phyloP scores from a whole-genome alignment of 2,888 invertebrate species.

The Nesidiocoris tenuis region DNA sequence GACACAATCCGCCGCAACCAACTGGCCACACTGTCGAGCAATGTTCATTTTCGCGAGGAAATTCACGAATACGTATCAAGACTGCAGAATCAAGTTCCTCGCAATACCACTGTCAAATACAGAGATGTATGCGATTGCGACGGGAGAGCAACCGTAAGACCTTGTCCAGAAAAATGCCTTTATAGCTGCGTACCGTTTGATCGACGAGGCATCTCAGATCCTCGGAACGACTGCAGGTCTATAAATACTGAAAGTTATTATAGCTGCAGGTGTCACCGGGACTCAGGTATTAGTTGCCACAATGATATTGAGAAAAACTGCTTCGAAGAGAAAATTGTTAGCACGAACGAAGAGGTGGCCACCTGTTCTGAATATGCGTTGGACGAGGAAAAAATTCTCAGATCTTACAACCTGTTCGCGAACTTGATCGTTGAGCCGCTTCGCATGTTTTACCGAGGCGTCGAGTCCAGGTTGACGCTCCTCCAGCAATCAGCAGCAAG shows the following conservation, averaged over 20 bases:
- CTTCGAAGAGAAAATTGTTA: neutral
- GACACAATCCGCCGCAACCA: neutral
- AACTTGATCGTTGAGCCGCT: neutral
- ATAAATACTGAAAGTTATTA: too few species aligned
- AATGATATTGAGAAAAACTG: too few species aligned
- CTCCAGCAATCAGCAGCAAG: neutral
- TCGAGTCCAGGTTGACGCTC: neutral
- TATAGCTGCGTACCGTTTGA: too few species aligned
- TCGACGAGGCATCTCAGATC: too few species aligned
- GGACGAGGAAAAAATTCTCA: neutral
- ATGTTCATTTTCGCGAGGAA: neutral
- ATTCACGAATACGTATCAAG: neutral
- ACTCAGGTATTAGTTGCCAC: too few species aligned
- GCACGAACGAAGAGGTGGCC: neutral
- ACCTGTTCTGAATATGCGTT: neutral
- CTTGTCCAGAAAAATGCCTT: neutral
- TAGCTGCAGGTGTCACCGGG: too few species aligned
- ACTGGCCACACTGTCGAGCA: neutral
- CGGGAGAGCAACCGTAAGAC: neutral
- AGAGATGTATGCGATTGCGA: neutral
- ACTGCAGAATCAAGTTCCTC: neutral
- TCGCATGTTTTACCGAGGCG: neutral
- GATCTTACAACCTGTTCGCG: neutral
- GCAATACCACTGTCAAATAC: neutral
- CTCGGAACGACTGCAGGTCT: too few species aligned